Base-by-base conservation (phyloP, 2,113 vertebrate species). In the Atherinomorus stipes region DNA sequence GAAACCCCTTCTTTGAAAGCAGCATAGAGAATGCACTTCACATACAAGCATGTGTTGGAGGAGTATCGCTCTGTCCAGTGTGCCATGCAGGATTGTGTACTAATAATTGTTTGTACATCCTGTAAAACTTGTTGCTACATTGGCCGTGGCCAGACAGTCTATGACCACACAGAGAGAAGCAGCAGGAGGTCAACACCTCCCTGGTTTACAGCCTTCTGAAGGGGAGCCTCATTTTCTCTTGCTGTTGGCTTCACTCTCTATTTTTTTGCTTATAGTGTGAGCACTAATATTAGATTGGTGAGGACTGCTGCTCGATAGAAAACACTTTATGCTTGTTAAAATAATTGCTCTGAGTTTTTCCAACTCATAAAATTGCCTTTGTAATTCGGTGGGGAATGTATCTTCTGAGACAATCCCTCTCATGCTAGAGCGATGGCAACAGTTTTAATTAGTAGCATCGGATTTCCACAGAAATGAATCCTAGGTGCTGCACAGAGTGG, bases 401-500 rank as follows among this genome's bases (percentile, higher is more conserved):
- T 93, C 88, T 88, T 92, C 87, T 81, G 81, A 93, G 90, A 89
- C 88, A 76, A 87, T 91, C 87, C 82, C 84, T 90, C 87, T 91
- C 74, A 64, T 54, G 81, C 83, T 63, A 77, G 82, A 87, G 85
- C 66, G 79, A 89, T 86, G 83, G 88, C 87, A 91, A 85, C 73
- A 65, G 75, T 91, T 94, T 93, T 93, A 93, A 92, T 93, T 93
- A 93, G 90, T 92, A 85, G 76, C 85, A 90, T 91, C 52, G 91
- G 81, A 93, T 91, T 91, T 93, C 90, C 80, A 86, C 88, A 85
- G 85, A 91, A 92, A 92, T 90, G 80, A 88, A 91, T 93, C 85
- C 74, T 67, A 80, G 81, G 70, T 95, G 94, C 81, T 94, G 94
- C 88, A 90, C 91, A 92, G 94, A 93, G 93, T 90, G 86, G 91